Base-by-base conservation (phyloP, 1,140 invertebrate genomes). In the Phthorimaea operculella region DNA sequence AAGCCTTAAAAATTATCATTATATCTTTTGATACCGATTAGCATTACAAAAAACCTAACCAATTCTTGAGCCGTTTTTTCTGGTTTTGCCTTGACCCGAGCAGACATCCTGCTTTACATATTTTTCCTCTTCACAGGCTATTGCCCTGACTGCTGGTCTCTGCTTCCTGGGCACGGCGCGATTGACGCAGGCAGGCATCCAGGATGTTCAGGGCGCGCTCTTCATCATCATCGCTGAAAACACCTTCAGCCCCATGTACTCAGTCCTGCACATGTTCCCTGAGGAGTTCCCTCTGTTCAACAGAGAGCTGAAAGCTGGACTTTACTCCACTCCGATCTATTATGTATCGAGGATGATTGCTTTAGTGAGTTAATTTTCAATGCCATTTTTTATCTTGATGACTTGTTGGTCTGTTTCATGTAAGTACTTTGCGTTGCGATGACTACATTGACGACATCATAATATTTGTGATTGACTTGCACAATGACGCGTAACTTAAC, bases 151-250 rank as follows among this genome's bases (percentile, higher is more conserved):
- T 64, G 90, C 92, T 0, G 93, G 93, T 1, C 70, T 94, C 8
- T 95, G 94, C 70, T 96, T 92, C 78, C 85, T 91, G 1, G 92
- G 92, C 15, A 90, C 91, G 2, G 88, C 90, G 10, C 69, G 75
- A 1, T 71, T 90, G 0, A 90, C 92, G 42, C 94, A 96, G 72
- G 80, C 88, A 8, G 94, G 94, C 0, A 89, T 96, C 12, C 94
- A 95, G 76, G 90, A 93, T 17, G 89, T 94, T 1, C 92, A 96
- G 80, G 94, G 94, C 10, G 90, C 91, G 0, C 74, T 96, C 1
- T 96, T 95, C 70, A 90, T 95, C 17, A 88, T 96, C 72, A 93
- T 96, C 36, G 90, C 93, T 0, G 94, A 96, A 85, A 96, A 95
- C 66, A 93, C 93, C 4, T 96, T 95, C 79, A 90, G 90, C 47